A percentile compares a stretch with the other conserved stretches of the same genome.
Conservation (phyloP, 2,113 vertebrate genomes). For the Zosterops borbonicus region DNA sequence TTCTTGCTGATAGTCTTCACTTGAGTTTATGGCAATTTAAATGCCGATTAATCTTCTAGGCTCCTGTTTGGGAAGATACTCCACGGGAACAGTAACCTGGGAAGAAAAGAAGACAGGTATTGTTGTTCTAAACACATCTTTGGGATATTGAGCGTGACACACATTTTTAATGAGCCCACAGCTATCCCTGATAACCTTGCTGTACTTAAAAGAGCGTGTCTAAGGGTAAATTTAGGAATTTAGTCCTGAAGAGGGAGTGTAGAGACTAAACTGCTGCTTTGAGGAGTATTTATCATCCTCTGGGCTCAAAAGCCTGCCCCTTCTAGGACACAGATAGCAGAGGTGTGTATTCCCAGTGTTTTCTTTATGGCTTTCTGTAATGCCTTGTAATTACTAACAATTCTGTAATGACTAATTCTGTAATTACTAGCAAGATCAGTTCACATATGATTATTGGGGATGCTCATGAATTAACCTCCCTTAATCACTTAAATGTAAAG, state of each 20-base stretch:
- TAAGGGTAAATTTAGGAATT: not conserved
- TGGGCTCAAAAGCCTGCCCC: not conserved
- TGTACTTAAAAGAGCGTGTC: accelerated
- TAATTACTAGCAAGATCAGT: not conserved
- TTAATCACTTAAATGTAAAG: not conserved
- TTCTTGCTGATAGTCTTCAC: not conserved
- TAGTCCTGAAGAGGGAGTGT: not conserved
- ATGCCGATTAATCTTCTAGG: not conserved
- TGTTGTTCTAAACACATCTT: not conserved
- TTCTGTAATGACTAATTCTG: not conserved
- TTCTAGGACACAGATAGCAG: not conserved
- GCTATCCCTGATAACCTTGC: accelerated
- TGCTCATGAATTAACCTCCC: not conserved
- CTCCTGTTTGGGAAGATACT: not conserved
- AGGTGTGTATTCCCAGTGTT: not conserved
- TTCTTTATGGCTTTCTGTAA: not conserved
- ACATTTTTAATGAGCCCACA: accelerated
- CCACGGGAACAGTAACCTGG: not conserved
- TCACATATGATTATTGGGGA: not conserved
- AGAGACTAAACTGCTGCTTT: not conserved
- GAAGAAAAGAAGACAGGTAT: not conserved
- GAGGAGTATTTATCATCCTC: not conserved
- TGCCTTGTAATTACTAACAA: not conserved
- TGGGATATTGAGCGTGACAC: not conserved
- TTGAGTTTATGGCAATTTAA: not conserved